Evolutionary conservation across 2,797 vertebrate species (phyloP), one percentile per base, ranked within the genome.

Genomic region (Phataginus tetradactyla): DNA sequence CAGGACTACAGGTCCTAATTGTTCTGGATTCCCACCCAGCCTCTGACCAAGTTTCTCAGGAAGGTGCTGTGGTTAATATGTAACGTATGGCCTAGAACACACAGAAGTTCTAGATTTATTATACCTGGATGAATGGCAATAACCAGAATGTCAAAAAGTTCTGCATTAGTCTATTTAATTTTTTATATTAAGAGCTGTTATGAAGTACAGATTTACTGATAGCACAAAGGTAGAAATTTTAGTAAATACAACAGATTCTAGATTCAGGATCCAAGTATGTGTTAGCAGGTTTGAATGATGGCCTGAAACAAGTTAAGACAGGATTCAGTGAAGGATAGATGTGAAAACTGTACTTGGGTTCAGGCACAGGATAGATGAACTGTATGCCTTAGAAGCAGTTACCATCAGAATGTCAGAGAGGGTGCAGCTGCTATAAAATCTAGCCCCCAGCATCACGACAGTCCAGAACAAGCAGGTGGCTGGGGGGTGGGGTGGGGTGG

Each of bases 131-230:
- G 55, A 18, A 39, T 25, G 34, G 29, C 55, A 77, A 23, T 20
- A 75, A 72, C 18, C 69, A 79, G 64, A 83, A 55, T 6, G 6
- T 14, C 68, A 20, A 37, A 18, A 75, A 45, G 69, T 34, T 42
- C 42, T 77, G 27, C n/a, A 75, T 61, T 59, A 29, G 83, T 37
- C 27, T 32, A 4, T 11, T 42, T 77, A 53, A 72, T 39, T 69
- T 69, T 92, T 86, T 78, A 32, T 8, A 84, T 53, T 49, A 75
- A 78, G 12, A 85, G 53, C 39, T 49, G 34, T 29, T 37, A 71
- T 55, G 77, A 90, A 37, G 74, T n/a, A 84, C 14, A 85, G 80
- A 63, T 64, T 74, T 49, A 83, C 51, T 91, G 61, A 68, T 25
- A 39, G 32, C 32, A 59, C 17, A 77, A 61, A 90, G 32, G 45